Evolutionary conservation across 2,113 vertebrate genomes (phyloP).

Genomic region (Urocitellus parryii): DNA sequence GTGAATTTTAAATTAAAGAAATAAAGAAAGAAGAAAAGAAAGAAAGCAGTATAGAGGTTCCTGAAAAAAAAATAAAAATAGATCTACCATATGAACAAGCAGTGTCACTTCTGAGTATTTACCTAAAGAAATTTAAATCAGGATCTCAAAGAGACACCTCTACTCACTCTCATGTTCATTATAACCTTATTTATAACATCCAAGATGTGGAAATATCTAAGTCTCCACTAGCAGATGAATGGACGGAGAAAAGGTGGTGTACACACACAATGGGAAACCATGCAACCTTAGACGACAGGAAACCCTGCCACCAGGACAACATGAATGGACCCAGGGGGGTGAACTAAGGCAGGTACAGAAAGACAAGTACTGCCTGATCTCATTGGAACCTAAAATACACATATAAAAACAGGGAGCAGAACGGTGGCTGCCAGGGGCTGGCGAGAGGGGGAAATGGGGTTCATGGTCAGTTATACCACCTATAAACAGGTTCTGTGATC

Average conservation of each 20-base stretch:
- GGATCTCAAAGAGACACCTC: not conserved
- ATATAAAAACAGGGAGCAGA: not conserved
- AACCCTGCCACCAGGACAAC: not conserved
- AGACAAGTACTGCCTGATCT: not conserved
- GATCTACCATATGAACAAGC: too few relatives aligned
- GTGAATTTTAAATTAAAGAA: not conserved
- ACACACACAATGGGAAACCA: not conserved
- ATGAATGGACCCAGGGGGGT: not conserved
- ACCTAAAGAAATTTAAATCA: not conserved
- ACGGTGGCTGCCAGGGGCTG: not conserved
- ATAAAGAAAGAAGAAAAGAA: too few relatives aligned
- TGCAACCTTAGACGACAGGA: not conserved
- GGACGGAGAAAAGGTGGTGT: not conserved
- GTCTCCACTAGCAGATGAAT: not conserved
- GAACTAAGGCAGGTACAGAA: not conserved
- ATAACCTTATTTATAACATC: not conserved
- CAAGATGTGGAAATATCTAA: not conserved
- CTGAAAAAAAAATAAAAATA: not conserved
- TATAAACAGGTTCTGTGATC: not conserved
- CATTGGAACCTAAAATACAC: not conserved
- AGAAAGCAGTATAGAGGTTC: not conserved
- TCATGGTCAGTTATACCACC: not conserved
- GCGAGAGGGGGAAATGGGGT: not conserved
- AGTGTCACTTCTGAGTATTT: not conserved
- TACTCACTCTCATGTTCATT: not conserved